Conservation (phyloP, 2,797 vertebrate genomes). For the Hoplostethus mediterraneus region DNA sequence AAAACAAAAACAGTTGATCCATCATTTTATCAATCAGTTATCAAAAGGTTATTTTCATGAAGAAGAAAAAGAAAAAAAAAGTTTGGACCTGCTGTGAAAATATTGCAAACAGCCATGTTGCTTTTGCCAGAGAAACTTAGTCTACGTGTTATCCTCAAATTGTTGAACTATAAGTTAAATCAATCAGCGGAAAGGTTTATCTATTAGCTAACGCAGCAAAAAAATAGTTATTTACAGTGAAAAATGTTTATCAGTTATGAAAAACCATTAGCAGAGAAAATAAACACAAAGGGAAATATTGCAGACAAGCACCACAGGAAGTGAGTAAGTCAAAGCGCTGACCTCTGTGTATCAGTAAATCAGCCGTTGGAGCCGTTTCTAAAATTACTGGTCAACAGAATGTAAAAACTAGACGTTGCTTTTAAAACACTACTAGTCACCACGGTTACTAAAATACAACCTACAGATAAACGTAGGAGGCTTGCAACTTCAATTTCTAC, state of each 20-base stretch:
- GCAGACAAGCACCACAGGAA: constrained; percentile 64
- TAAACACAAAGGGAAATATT: constrained; percentile 43
- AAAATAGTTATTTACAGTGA: constrained; percentile 9
- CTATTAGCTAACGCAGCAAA: constrained; percentile 10
- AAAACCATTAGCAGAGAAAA: constrained; percentile 40
- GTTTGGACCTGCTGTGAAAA: not conserved
- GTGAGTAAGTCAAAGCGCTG: constrained; percentile 68
- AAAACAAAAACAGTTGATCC: constrained; percentile 67
- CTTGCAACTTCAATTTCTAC: not conserved
- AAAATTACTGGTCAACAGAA: constrained; percentile 64
- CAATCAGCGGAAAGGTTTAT: not conserved
- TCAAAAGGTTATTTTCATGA: constrained; percentile 9
- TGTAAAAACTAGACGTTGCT: constrained; percentile 31
- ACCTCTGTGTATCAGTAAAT: constrained; percentile 73
- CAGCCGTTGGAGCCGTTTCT: constrained; percentile 62
- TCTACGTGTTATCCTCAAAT: not conserved
- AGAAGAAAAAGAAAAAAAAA: too few species aligned
- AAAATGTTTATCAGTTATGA: constrained; percentile 42
- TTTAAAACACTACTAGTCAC: constrained; percentile 20
- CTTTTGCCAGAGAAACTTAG: not conserved
- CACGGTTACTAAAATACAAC: constrained; percentile 20
- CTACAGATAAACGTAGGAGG: not conserved
- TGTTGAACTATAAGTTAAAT: not conserved
- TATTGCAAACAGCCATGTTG: not conserved
- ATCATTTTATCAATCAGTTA: constrained; percentile 56